Evolutionary conservation across 1,140 invertebrate species (phyloP), one percentile per base, ranked within the genome.

Genomic region (Caerostris darwini): DNA sequence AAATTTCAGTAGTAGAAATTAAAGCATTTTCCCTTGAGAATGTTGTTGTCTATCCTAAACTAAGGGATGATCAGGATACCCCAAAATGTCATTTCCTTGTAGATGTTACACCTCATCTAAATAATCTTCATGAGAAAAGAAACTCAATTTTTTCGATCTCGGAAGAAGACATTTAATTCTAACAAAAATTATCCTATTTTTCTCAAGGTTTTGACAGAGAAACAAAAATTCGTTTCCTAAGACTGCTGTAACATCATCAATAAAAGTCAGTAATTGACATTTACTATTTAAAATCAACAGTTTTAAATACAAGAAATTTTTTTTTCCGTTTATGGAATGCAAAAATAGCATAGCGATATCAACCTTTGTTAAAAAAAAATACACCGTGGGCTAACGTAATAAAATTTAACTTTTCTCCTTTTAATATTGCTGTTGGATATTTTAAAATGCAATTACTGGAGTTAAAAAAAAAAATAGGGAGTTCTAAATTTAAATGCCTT

Each of bases 131-230:
- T 54, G 64, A 8, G 2, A 90, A 90, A 4, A 2, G 34, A 90
- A 90, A 90, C 53, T 56, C 54, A 56, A n/a, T 71, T 90, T 90
- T 90, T 90, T 90, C 88, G 53, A 71, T 90, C 50, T 56, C 57
- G 3, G 88, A 90, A 90, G 64, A 71, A 90, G 10, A 56, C 2
- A 86, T 86, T 50, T n/a, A 54, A 77, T 77, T 71, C 67, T 1
- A 90, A 90, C 69, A 90, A 8, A 90, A 90, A 71, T 90, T 54
- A 14, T 56, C 54, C 4, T 10, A 71, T 69, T 90, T 56, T 3
- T 3, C 64, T 56, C 34, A 77, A n/a, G 34, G 64, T 50, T 71
- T 90, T 71, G 50, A 61, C 71, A 77, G 67, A 61, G 64, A 61
- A 90, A 90, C 50, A 17, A n/a, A 71, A 56, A 10, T 90, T 19